Conservation (phyloP, 2,113 vertebrate genomes). For the Verasper variegatus region DNA sequence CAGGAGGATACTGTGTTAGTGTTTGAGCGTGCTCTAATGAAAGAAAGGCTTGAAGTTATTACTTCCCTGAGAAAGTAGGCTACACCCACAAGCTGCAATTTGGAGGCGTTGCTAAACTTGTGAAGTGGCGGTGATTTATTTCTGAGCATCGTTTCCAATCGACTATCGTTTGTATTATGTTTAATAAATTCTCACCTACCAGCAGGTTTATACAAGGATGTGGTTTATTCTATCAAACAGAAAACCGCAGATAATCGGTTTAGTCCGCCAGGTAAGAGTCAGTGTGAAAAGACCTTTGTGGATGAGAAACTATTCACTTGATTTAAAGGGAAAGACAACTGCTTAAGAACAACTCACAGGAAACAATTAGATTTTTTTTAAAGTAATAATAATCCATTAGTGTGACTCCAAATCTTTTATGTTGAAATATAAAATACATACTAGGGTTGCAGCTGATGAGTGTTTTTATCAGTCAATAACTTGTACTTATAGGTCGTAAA, state of each 20-base stretch:
- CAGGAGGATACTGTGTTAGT: slow-evolving; percentile 29
- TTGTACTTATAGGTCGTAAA: neutral
- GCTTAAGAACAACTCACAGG: neutral
- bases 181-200: neutral
- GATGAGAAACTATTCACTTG: neutral
- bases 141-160: slow-evolving; percentile 23
- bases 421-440: neutral
- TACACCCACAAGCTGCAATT: slow-evolving; percentile 37
- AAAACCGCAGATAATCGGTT: neutral
- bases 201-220: slow-evolving; percentile 10
- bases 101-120: slow-evolving; percentile 41
- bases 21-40: slow-evolving; percentile 41
- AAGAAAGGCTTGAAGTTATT: slow-evolving; percentile 44
- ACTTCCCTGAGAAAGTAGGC: slow-evolving; percentile 56
- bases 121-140: slow-evolving; percentile 48
- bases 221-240: neutral
- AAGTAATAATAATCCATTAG: neutral
- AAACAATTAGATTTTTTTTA: neutral
- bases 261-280: no score
- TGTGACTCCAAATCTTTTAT: neutral
- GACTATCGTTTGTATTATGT: neutral
- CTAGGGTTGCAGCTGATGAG: neutral
- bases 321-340: neutral
- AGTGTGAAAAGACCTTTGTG: neutral
- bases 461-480: neutral